Evolutionary conservation across 2,888 invertebrate species (phyloP).

Genomic region (Rhagonycha lutea): DNA sequence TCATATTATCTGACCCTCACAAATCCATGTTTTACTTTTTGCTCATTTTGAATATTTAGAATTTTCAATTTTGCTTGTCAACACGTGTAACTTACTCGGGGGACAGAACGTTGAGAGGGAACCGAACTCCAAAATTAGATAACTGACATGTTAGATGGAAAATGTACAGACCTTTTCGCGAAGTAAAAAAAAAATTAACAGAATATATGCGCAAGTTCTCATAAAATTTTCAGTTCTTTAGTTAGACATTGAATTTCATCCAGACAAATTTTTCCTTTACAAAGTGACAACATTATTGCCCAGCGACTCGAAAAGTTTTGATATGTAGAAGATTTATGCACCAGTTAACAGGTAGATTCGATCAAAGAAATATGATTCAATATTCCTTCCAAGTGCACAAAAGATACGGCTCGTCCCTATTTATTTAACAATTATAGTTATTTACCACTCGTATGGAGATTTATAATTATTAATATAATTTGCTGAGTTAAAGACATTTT

Average conservation of each 20-base stretch:
- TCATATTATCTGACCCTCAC: neutral
- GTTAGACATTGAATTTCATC: slow-evolving; percentile 11
- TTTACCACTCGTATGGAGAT: neutral
- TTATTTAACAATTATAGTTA: neutral
- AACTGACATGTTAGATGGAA: neutral
- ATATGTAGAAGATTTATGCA: slow-evolving; percentile 42
- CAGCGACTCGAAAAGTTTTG: slow-evolving; percentile 41
- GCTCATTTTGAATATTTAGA: neutral
- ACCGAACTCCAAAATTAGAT: neutral
- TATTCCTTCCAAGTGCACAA: slow-evolving; percentile 4
- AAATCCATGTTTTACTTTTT: neutral
- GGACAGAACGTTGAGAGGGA: neutral
- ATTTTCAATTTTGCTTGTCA: neutral
- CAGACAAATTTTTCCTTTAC: slow-evolving; percentile 35
- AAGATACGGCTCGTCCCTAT: neutral
- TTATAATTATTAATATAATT: neutral
- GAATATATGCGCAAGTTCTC: neutral
- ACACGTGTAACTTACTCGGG: neutral
- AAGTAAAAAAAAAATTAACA: neutral
- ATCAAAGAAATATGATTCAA: slow-evolving; percentile 30
- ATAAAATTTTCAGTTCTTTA: slow-evolving; percentile 9
- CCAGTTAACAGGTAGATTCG: slow-evolving; percentile 35
- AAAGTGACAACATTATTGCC: slow-evolving; percentile 39
- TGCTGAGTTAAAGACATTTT: slow-evolving; percentile 26
- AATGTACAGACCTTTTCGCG: neutral